phyloP scores from a whole-genome alignment of 2,888 invertebrate species.

The Nemotelus nigrinus region DNA sequence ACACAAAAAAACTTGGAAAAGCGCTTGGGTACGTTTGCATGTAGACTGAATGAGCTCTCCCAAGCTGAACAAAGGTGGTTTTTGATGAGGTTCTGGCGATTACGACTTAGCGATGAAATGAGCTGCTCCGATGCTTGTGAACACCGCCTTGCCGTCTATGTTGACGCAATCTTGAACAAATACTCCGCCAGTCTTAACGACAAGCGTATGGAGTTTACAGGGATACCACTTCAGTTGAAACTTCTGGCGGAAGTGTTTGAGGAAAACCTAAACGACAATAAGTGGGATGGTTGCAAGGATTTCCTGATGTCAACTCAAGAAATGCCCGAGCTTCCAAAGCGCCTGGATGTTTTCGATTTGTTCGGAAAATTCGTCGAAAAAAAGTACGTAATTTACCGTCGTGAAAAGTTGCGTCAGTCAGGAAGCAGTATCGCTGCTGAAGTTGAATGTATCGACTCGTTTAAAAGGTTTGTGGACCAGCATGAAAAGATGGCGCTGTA shows the following conservation, averaged over 20 bases:
- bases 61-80: slow-evolving; percentile 7
- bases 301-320: background rate
- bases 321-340: slow-evolving; percentile 4
- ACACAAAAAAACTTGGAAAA: slow-evolving; percentile 15
- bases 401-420: slow-evolving; percentile 35
- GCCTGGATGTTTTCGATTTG: slow-evolving; percentile 12
- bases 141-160: background rate
- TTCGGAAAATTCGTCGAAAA: slow-evolving; percentile 22
- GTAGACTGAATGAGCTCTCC: background rate
- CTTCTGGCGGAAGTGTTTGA: slow-evolving; percentile 36
- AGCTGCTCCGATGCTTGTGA: background rate
- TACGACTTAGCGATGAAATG: background rate
- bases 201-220: slow-evolving; percentile 10
- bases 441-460: slow-evolving; percentile 21
- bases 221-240: slow-evolving; percentile 26
- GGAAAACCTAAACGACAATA: background rate
- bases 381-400: slow-evolving; percentile 30
- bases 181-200: slow-evolving; percentile 3
- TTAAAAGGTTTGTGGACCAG: slow-evolving; percentile 7
- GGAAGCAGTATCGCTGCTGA: slow-evolving; percentile 8
- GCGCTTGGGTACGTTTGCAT: slow-evolving; percentile 16
- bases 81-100: slow-evolving; percentile 12
- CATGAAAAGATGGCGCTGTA: slow-evolving; percentile 30
- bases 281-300: background rate
- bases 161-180: background rate